Conservation (phyloP, 1,140 invertebrate genomes). For the Leptinotarsa texana region DNA sequence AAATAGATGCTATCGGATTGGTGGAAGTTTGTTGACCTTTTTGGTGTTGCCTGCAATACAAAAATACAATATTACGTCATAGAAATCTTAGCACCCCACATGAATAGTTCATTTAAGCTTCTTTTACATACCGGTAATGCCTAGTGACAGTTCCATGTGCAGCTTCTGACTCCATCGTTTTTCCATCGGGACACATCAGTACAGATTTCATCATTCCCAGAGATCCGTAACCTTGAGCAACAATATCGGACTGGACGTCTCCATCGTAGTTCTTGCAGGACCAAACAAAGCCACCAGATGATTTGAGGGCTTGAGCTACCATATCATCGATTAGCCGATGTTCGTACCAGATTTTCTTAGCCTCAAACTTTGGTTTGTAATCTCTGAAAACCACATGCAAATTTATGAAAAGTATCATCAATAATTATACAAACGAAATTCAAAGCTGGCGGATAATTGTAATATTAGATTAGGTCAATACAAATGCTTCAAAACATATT, state of each 20-base stretch:
- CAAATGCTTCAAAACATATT: too few relatives aligned
- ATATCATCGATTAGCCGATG: conserved; percentile 92
- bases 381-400: conserved; percentile 58
- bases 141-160: conserved; percentile 91
- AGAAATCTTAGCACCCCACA: too few relatives aligned
- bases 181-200: conserved; percentile 87
- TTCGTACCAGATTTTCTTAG: conserved; percentile 84
- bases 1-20: conserved; percentile 90
- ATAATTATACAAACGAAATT: too few relatives aligned
- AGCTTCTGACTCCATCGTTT: conserved; percentile 88
- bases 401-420: background rate
- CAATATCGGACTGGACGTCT: conserved; percentile 87
- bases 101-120: too few relatives aligned
- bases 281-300: conserved; percentile 85
- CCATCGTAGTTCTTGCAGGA: conserved; percentile 93
- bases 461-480: too few relatives aligned
- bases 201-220: conserved; percentile 93
- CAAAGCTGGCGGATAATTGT: too few relatives aligned
- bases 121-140: conserved; percentile 70
- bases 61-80: conserved; percentile 9
- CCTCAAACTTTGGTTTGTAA: conserved; percentile 79
- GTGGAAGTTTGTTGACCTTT: conserved; percentile 84
- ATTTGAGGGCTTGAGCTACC: conserved; percentile 88
- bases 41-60: conserved; percentile 66
- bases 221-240: conserved; percentile 85